Evolutionary conservation across 2,888 invertebrate genomes (phyloP).

Genomic region (Amblyteles armatorius): DNA sequence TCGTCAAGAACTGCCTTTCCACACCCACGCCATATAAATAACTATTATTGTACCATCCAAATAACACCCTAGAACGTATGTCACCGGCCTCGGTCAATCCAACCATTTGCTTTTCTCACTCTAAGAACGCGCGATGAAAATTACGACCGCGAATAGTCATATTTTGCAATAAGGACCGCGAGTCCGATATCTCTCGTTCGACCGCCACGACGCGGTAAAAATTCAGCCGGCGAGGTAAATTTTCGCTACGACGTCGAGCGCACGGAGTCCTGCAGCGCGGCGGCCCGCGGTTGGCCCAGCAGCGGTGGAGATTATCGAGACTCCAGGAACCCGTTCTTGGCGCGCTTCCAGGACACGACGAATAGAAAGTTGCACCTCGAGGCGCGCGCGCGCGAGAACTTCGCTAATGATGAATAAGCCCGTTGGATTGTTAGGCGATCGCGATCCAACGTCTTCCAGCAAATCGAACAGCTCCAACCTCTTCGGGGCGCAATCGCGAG

Average conservation of each 20-base stretch:
- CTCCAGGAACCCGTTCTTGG: constrained; percentile 63
- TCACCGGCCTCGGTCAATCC: too few relatives aligned
- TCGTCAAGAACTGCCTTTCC: not conserved
- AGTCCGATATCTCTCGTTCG: not conserved
- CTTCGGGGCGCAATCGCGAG: constrained; percentile 14
- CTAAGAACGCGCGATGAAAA: not conserved
- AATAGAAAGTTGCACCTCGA: constrained; percentile 63
- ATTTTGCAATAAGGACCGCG: not conserved
- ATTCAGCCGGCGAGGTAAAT: not conserved
- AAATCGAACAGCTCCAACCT: constrained; percentile 41
- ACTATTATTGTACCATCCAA: not conserved
- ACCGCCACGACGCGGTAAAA: too few relatives aligned
- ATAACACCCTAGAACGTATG: too few relatives aligned
- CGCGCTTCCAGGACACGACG: constrained; percentile 62
- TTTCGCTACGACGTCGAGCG: not conserved
- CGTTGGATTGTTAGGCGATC: constrained; percentile 2
- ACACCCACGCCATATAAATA: not conserved
- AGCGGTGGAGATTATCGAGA: constrained; percentile 40
- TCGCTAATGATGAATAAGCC: constrained; percentile 58
- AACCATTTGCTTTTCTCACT: not conserved
- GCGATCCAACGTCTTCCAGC: constrained; percentile 54
- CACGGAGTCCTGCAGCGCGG: not conserved
- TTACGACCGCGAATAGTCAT: not conserved
- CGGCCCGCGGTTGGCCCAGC: not conserved
- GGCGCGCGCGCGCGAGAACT: constrained; percentile 53